Evolutionary conservation across 2,888 invertebrate genomes (phyloP), one percentile per base, ranked within the genome.

Genomic region (Mactromeris polynyma): DNA sequence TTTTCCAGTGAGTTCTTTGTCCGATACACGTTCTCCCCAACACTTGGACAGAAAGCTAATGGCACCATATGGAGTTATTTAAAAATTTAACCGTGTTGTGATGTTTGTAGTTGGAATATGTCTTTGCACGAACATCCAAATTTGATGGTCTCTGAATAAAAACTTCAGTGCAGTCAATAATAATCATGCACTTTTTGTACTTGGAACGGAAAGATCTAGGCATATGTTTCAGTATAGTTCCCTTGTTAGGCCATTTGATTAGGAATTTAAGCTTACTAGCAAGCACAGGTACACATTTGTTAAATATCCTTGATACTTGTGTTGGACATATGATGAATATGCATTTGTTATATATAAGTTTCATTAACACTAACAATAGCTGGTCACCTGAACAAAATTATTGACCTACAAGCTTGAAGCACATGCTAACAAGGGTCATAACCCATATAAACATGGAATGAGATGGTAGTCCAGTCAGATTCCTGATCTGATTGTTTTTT

Each of bases 111-210:
- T 81, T 81, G 42, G 81, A 81, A 69, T 54, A 88, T 0, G 85
- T 85, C 21, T 73, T 46, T 31, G 82, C 73, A n/a, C 85, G 33
- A 21, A 81, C 85, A 40, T 51, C 46, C 11, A 88, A 58, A 36
- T 85, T 88, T 9, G 38, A 33, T 17, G 73, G 82, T 7, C 88
- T 42, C 21, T 88, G 40, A 77, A 88, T 88, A n/a, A 85, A 88
- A 2, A 88, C 36, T 33, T 88, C 85, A 31, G 33, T 77, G 46
- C 88, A 88, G 81, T 88, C 85, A 88, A 88, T 88, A 0, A 85
- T 88, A 0, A 77, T 46, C 7, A 31, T 3, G 26, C 36, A n/a
- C n/a, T n/a, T n/a, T n/a, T n/a, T n/a, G n/a, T n/a, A n/a, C n/a
- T n/a, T n/a, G n/a, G n/a, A n/a, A 73, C 73, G 54, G 64, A 88